These are phyloP conservation scores for Nephrotoma appendiculata DNA, from an alignment of 2,888 invertebrate species.

Conservation along the genomic window DNA sequence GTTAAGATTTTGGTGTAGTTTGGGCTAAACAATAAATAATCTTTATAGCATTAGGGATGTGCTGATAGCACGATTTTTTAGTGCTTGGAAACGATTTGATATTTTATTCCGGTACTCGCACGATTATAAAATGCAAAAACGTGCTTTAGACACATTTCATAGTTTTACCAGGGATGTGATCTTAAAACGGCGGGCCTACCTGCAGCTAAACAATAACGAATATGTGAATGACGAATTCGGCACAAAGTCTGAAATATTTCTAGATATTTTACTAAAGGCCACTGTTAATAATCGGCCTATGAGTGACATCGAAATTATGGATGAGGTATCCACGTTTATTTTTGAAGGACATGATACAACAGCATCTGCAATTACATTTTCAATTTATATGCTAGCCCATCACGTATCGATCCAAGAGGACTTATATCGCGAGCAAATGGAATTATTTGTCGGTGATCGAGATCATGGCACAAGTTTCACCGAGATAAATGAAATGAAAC, in stretches of 20 bases:
- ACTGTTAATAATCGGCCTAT: constrained; percentile 22
- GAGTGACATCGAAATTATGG: constrained; percentile 23
- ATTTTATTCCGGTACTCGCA: constrained; percentile 22
- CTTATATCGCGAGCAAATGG: constrained; percentile 34
- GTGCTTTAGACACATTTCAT: background rate
- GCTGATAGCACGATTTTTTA: constrained; percentile 18
- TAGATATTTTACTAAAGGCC: constrained; percentile 24
- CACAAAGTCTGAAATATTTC: constrained; percentile 17
- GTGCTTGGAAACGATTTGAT: constrained; percentile 23
- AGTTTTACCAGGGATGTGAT: background rate
- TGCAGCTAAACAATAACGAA: background rate
- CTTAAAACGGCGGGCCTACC: background rate
- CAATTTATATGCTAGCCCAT: constrained; percentile 36
- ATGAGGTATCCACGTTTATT: constrained; percentile 30
- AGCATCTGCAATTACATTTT: constrained; percentile 39
- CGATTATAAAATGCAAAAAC: constrained; percentile 15
- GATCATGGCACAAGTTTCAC: constrained; percentile 20
- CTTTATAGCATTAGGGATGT: background rate
- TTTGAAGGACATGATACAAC: constrained; percentile 42
- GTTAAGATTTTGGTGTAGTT: background rate
- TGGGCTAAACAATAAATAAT: background rate
- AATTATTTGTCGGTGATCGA: constrained; percentile 30
- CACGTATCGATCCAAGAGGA: constrained; percentile 37
- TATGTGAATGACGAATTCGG: background rate
- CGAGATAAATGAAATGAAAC: constrained; percentile 26